Percentiles rank a stretch among this genome's conserved stretches.
Evolutionary conservation across 1,140 invertebrate species (phyloP).

Genomic region (Drosophila azteca): DNA sequence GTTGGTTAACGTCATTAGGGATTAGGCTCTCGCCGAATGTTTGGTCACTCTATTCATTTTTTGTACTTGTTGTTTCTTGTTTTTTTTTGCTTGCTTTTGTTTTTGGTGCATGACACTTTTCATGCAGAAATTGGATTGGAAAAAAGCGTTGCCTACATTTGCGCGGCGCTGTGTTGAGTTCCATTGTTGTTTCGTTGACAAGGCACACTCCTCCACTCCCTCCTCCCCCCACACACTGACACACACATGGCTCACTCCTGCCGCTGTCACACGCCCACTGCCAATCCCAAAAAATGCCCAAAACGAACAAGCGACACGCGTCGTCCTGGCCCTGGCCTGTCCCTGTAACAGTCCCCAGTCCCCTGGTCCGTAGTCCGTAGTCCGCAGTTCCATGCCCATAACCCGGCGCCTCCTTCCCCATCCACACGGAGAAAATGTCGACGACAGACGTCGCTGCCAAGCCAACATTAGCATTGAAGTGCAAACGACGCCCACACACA

Average conservation of each 20-base stretch:
- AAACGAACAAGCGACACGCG: constrained; percentile 81
- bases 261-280: constrained; percentile 5
- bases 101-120: constrained; percentile 6
- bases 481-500: constrained; percentile 78
- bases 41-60: constrained; percentile 37
- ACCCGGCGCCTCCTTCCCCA: not conserved
- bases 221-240: too few species aligned
- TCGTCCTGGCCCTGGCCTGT: constrained; percentile 59
- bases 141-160: constrained; percentile 62
- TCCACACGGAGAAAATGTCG: constrained; percentile 60
- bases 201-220: constrained; percentile 5
- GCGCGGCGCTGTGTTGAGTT: constrained; percentile 33
- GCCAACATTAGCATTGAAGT: constrained; percentile 83
- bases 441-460: constrained; percentile 80
- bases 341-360: constrained; percentile 3
- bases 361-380: too few species aligned
- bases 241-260: constrained; percentile 24
- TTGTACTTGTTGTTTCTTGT: constrained; percentile 8
- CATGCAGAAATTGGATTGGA: constrained; percentile 17
- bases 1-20: constrained; percentile 47
- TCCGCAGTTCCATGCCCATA: too few species aligned
- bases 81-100: constrained; percentile 39
- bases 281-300: constrained; percentile 67
- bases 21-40: constrained; percentile 31
- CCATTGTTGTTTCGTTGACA: constrained; percentile 53